A percentile compares a stretch with the other conserved stretches of the same genome.
phyloP scores from a whole-genome alignment of 2,113 vertebrate genomes.

The Pelvicachromis taeniatus region DNA sequence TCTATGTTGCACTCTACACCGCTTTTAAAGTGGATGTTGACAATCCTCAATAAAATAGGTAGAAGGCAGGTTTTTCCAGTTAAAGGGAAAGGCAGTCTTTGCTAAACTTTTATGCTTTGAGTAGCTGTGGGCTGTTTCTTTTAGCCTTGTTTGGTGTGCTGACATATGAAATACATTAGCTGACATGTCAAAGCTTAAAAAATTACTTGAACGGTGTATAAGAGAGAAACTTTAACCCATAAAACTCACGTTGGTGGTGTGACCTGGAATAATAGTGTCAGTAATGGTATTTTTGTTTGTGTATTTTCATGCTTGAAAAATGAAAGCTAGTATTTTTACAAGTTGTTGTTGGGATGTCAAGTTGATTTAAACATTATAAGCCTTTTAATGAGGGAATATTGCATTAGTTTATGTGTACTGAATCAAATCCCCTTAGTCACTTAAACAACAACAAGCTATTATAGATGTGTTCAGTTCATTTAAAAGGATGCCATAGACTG shows the following conservation, averaged over 20 bases:
- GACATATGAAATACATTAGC: neutral
- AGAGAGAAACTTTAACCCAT: neutral
- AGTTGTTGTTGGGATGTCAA: neutral
- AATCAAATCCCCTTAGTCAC: neutral
- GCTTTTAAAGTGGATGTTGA: neutral
- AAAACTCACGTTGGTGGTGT: fast-evolving
- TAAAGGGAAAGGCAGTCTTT: neutral
- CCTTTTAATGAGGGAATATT: neutral
- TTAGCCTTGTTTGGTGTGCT: neutral
- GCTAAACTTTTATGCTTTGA: neutral
- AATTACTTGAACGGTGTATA: neutral
- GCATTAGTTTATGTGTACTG: neutral
- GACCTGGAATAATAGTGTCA: neutral
- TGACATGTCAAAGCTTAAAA: neutral
- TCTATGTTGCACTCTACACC: neutral
- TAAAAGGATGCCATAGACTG: neutral
- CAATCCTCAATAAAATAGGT: neutral
- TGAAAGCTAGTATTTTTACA: neutral
- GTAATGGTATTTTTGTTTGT: neutral
- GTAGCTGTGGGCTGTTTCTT: neutral
- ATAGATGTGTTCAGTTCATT: neutral
- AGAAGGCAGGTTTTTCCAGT: neutral
- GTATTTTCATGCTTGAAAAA: neutral
- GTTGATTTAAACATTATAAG: neutral
- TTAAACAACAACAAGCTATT: neutral